phyloP scores from a whole-genome alignment of 2,797 vertebrate species.

The Kryptopterus vitreolus region DNA sequence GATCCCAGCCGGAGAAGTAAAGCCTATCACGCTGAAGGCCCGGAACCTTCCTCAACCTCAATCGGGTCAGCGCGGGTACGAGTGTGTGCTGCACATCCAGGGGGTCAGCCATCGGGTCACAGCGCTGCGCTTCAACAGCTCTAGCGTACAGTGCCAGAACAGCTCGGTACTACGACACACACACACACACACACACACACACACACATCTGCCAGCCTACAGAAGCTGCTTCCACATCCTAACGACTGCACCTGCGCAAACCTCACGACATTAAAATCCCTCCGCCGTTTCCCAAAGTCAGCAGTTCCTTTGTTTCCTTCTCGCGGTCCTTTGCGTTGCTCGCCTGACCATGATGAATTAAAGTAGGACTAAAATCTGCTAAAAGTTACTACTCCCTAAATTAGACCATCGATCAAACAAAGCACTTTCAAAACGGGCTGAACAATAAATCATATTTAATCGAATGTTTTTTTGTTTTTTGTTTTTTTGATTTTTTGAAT shows the following conservation, averaged over 20 bases:
- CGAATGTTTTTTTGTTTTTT: background rate
- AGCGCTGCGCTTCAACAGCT: constrained; percentile 97
- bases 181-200: constrained; percentile 3
- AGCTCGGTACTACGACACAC: constrained; percentile 87
- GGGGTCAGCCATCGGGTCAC: constrained; percentile 89
- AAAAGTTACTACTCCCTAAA: background rate
- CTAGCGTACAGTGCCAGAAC: constrained; percentile 98
- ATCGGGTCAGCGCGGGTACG: constrained; percentile 95
- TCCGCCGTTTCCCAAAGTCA: background rate
- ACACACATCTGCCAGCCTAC: constrained; percentile 2
- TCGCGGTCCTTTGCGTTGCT: background rate
- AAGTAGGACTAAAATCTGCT: background rate
- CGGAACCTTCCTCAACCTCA: constrained; percentile 95
- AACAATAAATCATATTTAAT: constrained; percentile 1
- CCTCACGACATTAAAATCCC: constrained; percentile 4
- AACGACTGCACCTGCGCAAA: constrained; percentile 24
- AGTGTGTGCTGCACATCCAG: constrained; percentile 94
- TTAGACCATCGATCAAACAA: constrained; percentile 6
- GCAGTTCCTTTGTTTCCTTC: constrained; percentile 6
- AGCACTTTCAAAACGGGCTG: background rate
- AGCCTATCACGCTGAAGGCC: constrained; percentile 94
- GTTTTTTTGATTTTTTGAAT: no score
- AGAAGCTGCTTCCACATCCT: background rate
- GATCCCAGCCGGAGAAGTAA: constrained; percentile 94
- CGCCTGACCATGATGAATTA: background rate